Evolutionary conservation across 1,140 invertebrate species (phyloP).

Genomic region (Thaumatotibia leucotreta): DNA sequence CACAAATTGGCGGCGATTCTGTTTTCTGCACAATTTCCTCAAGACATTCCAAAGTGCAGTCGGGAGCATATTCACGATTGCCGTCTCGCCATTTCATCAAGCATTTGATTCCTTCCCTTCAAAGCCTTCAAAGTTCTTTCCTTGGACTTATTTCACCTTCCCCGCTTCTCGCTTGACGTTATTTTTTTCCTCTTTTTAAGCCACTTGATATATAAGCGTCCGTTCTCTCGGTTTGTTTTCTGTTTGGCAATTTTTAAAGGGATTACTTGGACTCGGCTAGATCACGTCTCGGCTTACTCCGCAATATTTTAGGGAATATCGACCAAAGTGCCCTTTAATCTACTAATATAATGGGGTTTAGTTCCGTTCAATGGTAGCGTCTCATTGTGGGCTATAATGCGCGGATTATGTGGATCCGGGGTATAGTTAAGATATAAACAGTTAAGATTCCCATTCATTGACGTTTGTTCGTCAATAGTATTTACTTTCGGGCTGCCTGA

Average conservation of each 20-base stretch:
- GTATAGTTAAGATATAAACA: constrained; percentile 3
- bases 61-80: not conserved
- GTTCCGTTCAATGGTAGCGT: constrained; percentile 59
- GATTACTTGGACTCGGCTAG: constrained; percentile 54
- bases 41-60: not conserved
- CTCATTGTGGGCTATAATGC: constrained; percentile 40
- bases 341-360: constrained; percentile 67
- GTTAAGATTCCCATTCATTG: constrained; percentile 9
- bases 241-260: constrained; percentile 73
- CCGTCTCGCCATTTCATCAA: not conserved
- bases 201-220: constrained; percentile 54
- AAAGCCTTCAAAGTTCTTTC: constrained; percentile 9
- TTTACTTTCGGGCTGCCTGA: not conserved
- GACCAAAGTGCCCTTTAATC: constrained; percentile 74
- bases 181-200: constrained; percentile 41
- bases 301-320: constrained; percentile 74
- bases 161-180: not conserved
- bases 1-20: not conserved
- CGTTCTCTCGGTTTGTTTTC: constrained; percentile 64
- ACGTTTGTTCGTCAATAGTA: not conserved
- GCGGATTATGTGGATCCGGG: not conserved
- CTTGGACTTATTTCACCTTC: constrained; percentile 7
- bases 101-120: constrained; percentile 7
- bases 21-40: not conserved
- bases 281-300: constrained; percentile 68